Evolutionary conservation across 2,113 vertebrate genomes (phyloP), one percentile per base, ranked within the genome.

Genomic region (Corythoichthys haematopterus): DNA sequence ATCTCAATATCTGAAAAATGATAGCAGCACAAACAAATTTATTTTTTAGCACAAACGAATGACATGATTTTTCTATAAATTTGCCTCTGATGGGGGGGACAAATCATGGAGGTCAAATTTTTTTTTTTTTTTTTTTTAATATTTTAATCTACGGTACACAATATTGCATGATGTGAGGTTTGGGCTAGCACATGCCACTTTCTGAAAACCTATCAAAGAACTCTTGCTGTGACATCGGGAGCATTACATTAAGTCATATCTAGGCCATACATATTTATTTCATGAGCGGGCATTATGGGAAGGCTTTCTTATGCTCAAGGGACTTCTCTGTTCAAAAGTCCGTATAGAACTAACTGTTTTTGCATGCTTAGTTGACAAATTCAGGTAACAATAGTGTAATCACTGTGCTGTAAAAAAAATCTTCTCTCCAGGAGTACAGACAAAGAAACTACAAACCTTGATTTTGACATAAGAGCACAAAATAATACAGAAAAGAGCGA

Each of bases 211-310:
- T 61, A 53, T 62, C 58, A 61, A 43, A 70, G 40, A 58, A 20
- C 28, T 13, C 64, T 62, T 53, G 48, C 55, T 37, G 37, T 59
- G 43, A 56, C 53, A 11, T 69, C 58, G 38, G 55, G 64, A 55
- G n/a, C 28, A 52, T 69, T 40, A 64, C 64, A 37, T 65, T 63
- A 62, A 68, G 7, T 48, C 12, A 28, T 64, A 72, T 73, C 50
- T 66, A 72, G 68, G 66, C 46, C 72, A 43, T 57, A 13, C 65
- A 66, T 78, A 40, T 62, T 76, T 80, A 64, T 81, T 87, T 74
- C 64, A 83, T 86, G 66, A 76, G 71, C 40, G 14, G 57, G 11
- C 13, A 64, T 33, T 66, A 37, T 6, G 58, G 58, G 15, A 50
- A 64, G 37, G 36, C 37, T 59, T 59, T 59, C 15, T 56, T 0